Conservation (phyloP, 2,113 vertebrate species). For the Pseudopipra pipra region DNA sequence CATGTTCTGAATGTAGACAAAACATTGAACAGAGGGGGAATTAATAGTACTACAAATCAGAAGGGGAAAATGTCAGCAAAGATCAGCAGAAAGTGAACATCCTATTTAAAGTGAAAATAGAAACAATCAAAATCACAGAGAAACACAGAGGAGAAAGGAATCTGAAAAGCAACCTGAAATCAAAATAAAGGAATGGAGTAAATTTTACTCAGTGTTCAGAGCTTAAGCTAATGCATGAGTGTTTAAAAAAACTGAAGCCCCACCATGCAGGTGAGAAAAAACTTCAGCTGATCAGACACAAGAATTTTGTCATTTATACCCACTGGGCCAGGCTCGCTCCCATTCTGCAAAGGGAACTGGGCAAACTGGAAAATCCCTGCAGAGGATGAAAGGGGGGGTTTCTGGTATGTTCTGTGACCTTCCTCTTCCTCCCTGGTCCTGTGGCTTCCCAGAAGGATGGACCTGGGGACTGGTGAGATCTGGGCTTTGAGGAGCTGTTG, state of each 20-base stretch:
- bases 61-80: conserved; percentile 10
- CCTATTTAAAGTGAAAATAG: conserved; percentile 7
- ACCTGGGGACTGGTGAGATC: neutral
- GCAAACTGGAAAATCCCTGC: neutral
- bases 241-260: neutral
- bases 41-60: conserved; percentile 35
- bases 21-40: conserved; percentile 24
- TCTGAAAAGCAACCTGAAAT: neutral
- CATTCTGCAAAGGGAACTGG: neutral
- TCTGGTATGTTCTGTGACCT: neutral
- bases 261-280: neutral
- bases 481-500: neutral
- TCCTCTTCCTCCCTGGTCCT: neutral
- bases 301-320: neutral
- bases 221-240: neutral
- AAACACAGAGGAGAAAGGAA: neutral
- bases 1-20: conserved; percentile 46
- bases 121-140: neutral
- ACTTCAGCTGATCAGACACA: neutral
- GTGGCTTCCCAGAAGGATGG: neutral
- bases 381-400: neutral
- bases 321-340: neutral
- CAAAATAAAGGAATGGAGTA: neutral
- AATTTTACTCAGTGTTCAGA: neutral
- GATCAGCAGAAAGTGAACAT: conserved; percentile 44